phyloP scores from a whole-genome alignment of 2,113 vertebrate species.

The Varanus komodoensis region DNA sequence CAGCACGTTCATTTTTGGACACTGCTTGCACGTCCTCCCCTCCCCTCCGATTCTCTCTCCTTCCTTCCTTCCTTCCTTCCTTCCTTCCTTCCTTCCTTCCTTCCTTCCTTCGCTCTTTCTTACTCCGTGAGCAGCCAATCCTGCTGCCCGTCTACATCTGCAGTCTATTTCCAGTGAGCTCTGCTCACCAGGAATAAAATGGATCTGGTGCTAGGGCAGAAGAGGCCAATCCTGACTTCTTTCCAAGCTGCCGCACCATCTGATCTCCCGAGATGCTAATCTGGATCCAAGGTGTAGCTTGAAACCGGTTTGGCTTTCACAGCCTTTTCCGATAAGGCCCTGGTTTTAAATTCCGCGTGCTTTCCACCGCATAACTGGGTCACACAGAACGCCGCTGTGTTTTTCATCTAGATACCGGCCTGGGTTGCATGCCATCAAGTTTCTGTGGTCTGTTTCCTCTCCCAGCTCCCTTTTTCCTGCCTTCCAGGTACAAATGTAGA shows the following conservation, averaged over 20 bases:
- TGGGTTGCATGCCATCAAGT: background rate
- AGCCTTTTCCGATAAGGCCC: background rate
- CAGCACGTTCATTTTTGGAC: no score
- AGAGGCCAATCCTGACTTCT: no score
- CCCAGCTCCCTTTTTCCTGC: background rate
- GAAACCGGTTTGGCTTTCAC: background rate
- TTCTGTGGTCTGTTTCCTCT: constrained; percentile 27
- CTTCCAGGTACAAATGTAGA: background rate
- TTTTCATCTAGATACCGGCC: background rate
- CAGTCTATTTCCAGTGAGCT: background rate
- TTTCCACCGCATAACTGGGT: background rate
- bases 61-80: no score
- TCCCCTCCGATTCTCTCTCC: no score
- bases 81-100: no score
- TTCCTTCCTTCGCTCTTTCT: no score
- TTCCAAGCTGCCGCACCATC: background rate
- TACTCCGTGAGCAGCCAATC: background rate
- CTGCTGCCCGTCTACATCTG: background rate
- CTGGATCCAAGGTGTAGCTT: background rate
- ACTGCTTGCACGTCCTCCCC: no score
- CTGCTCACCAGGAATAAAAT: background rate
- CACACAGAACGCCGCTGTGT: fast-evolving
- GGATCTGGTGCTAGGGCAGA: no score
- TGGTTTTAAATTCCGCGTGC: constrained; percentile 19
- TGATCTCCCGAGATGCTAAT: background rate